These are phyloP conservation scores for Kryptolebias ocellatus DNA, from an alignment of 2,797 vertebrate genomes.

Conservation along the genomic window DNA sequence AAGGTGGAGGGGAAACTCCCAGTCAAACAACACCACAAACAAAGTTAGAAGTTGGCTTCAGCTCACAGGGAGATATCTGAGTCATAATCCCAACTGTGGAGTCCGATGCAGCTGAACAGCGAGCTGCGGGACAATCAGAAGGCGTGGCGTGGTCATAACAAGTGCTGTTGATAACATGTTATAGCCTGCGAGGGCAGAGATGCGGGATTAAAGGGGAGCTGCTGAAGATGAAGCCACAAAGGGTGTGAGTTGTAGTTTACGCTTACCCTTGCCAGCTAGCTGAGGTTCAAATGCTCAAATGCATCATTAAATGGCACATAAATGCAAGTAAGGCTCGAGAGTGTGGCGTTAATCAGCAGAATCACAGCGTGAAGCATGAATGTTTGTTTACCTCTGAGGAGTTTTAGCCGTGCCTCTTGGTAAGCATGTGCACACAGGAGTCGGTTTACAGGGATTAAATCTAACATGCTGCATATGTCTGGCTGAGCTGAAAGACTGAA, in stretches of 20 bases:
- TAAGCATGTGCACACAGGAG: conserved; percentile 19
- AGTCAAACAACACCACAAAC: neutral
- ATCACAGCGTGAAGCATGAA: neutral
- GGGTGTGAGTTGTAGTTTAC: conserved; percentile 16
- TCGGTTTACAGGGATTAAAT: conserved; percentile 43
- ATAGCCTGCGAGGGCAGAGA: conserved; percentile 38
- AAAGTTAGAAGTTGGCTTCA: conserved; percentile 15
- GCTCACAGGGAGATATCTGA: conserved; percentile 19
- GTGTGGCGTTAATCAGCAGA: neutral
- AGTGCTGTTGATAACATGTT: conserved; percentile 28
- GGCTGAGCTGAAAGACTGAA: conserved; percentile 30
- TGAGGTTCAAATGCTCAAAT: conserved; percentile 11
- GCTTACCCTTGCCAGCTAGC: neutral
- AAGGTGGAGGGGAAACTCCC: neutral
- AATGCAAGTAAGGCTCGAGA: neutral
- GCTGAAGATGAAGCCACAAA: conserved; percentile 10
- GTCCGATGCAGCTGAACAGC: conserved; percentile 21
- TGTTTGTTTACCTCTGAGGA: neutral
- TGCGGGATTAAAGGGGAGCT: conserved; percentile 21
- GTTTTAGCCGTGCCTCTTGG: neutral
- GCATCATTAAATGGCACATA: neutral
- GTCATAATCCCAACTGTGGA: conserved; percentile 10
- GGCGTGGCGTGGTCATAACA: conserved; percentile 39
- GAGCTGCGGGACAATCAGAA: conserved; percentile 37
- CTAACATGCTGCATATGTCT: conserved; percentile 17